Base-by-base conservation (phyloP, 2,888 invertebrate genomes). In the Odontocolon sp. region DNA sequence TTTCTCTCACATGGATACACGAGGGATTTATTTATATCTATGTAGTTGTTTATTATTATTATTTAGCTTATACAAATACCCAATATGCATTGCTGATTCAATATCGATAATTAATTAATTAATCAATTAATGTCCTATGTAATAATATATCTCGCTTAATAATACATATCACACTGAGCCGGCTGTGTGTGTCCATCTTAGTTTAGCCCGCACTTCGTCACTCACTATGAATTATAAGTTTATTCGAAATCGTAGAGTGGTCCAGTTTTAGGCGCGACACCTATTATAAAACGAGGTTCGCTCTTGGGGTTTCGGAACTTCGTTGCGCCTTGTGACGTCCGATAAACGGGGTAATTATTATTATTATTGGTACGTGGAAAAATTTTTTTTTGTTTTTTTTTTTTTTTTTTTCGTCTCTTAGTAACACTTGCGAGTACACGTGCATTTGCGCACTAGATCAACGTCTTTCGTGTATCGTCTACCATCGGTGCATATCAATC, bases 401-500 rank as follows among this genome's bases (percentile, higher is more conserved):
- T 52, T 69, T 59, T 42, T 50, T 47, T 42, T 50, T 56, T 59
- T 40, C 28, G 77, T 82, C n/a, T n/a, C n/a, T 84, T 85, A 94
- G 93, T 95, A 94, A 92, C 97, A 97, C 92, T 97, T 97, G 92
- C 96, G 96, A 85, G 95, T 95, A 93, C 98, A 98, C 83, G 97
- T 96, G 92, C 99, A 99, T 91, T 98, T 98, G 90, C 98, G 95
- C 89, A 99, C 97, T 91, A 99, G 96, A 89, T 98, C 98, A 88
- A 99, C 95, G 89, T 98, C 97, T 93, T 98, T 97, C 91, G 97
- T 96, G 93, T 97, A 98, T 79, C 96, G 95, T 71, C 96, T 96
- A 81, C 98, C 98, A 90, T 98, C 96, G 81, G 95, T 94, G 92
- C 99, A 99, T 85, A 97, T 94, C 85, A 99, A 94, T 84, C 98